These are phyloP conservation scores for Nebria brevicollis DNA, from an alignment of 2,888 invertebrate genomes.

Conservation along the genomic window DNA sequence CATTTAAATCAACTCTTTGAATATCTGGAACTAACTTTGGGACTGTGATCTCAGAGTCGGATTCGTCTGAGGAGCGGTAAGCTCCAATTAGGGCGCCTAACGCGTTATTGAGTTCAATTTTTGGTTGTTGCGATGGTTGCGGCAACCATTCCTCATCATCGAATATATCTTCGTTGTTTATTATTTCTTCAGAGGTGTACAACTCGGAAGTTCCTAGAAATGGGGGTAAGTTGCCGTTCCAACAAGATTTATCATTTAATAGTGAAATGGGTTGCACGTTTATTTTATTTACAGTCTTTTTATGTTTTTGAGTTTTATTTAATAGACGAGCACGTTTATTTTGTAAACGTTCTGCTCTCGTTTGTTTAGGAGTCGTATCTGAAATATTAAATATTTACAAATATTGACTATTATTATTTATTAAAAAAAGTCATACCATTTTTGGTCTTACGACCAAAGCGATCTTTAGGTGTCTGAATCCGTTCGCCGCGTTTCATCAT, in stretches of 20 bases:
- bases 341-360: not conserved
- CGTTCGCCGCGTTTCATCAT: conserved; percentile 80
- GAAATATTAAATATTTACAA: not conserved
- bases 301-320: conserved; percentile 24
- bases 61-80: conserved; percentile 68
- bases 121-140: conserved; percentile 36
- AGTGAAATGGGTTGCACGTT: conserved; percentile 51
- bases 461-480: conserved; percentile 64
- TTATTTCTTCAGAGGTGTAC: conserved; percentile 50
- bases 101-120: conserved; percentile 64
- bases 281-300: conserved; percentile 27
- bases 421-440: conserved; percentile 40
- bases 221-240: conserved; percentile 60
- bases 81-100: conserved; percentile 68
- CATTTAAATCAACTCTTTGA: conserved; percentile 12
- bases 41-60: conserved; percentile 52
- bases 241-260: conserved; percentile 59
- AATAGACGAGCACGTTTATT: conserved; percentile 32
- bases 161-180: conserved; percentile 55
- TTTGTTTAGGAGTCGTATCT: not conserved
- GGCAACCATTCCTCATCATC: conserved; percentile 56
- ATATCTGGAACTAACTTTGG: conserved; percentile 16
- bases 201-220: conserved; percentile 58
- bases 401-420: no score
- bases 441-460: conserved; percentile 62